Evolutionary conservation across 2,888 invertebrate genomes (phyloP).

Genomic region (Cephus runcator): DNA sequence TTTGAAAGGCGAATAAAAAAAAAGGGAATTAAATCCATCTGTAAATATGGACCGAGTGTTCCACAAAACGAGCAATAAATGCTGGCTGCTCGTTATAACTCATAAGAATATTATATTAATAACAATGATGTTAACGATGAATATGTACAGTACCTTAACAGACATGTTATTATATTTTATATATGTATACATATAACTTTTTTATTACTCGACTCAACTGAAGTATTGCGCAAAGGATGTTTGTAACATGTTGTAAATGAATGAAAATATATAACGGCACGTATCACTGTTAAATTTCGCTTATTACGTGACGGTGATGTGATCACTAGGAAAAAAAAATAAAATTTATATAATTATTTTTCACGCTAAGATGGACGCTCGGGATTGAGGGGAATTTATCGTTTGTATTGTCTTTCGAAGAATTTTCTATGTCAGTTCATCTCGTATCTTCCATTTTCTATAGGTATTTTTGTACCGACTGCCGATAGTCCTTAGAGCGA

Average conservation of each 20-base stretch:
- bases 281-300: conserved; percentile 23
- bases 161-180: conserved; percentile 44
- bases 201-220: conserved; percentile 45
- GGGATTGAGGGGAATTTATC: neutral
- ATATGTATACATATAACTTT: conserved; percentile 47
- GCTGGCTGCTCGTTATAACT: neutral
- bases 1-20: neutral
- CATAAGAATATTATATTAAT: neutral
- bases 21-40: neutral
- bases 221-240: conserved; percentile 45
- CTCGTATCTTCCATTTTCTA: neutral
- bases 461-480: neutral
- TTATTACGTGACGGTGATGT: neutral
- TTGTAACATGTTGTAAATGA: conserved; percentile 52
- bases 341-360: neutral
- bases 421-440: neutral
- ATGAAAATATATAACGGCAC: conserved; percentile 43
- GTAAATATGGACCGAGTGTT: neutral
- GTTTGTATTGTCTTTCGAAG: neutral
- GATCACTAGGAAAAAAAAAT: neutral
- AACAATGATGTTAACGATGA: conserved; percentile 14
- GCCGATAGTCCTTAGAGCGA: neutral
- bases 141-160: conserved; percentile 47
- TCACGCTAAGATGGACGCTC: neutral
- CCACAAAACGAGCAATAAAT: neutral